Evolutionary conservation across 2,113 vertebrate genomes (phyloP).

Genomic region (Scortum barcoo): DNA sequence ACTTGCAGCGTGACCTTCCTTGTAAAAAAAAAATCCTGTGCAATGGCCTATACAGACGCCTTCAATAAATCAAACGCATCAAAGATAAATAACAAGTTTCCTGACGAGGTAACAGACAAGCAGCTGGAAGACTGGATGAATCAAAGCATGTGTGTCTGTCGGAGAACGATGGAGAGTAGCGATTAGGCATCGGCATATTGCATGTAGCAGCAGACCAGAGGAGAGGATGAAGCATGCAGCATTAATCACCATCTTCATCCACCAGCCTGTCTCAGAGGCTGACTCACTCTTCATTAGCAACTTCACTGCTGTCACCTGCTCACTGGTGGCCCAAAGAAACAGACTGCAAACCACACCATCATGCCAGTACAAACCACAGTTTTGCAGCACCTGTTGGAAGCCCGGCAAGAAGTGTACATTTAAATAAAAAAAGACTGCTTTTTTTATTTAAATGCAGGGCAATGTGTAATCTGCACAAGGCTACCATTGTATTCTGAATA

Average conservation of each 20-base stretch:
- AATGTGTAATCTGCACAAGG: neutral
- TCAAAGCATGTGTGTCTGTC: conserved; percentile 40
- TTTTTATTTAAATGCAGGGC: neutral
- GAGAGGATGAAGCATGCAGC: conserved; percentile 53
- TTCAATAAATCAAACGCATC: neutral
- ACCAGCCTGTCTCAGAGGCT: conserved; percentile 65
- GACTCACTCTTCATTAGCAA: conserved; percentile 75
- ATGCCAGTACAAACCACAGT: conserved; percentile 14
- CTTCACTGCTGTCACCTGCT: conserved; percentile 67
- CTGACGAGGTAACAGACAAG: conserved; percentile 15
- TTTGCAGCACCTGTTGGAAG: conserved; percentile 15
- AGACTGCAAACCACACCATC: conserved; percentile 11
- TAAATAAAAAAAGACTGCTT: neutral
- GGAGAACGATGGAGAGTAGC: conserved; percentile 47
- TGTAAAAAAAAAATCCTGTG: no score
- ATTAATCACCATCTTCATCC: conserved; percentile 72
- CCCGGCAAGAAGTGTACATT: no score
- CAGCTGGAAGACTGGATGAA: conserved; percentile 42
- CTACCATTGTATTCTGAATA: neutral
- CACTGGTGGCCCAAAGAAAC: conserved; percentile 35
- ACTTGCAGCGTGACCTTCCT: neutral
- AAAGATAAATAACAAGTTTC: conserved; percentile 27
- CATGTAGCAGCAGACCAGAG: conserved; percentile 52
- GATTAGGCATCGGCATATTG: conserved; percentile 55
- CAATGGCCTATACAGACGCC: neutral